Base-by-base conservation (phyloP, 2,888 invertebrate species). In the Diarsia rubi region DNA sequence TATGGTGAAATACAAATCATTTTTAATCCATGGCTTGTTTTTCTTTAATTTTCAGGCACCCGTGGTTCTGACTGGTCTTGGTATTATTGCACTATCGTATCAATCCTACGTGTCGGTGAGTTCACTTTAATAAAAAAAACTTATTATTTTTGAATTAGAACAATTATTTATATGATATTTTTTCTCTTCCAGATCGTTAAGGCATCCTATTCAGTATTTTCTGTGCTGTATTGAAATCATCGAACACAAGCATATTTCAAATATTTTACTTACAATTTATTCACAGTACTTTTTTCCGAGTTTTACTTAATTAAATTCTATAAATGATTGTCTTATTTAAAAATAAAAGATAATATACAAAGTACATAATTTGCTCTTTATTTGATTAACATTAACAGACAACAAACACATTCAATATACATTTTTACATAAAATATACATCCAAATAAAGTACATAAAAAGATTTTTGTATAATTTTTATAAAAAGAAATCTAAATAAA, bases 41-140 rank as follows among this genome's bases (percentile, higher is more conserved):
- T n/a, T n/a, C n/a, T n/a, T n/a, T n/a, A n/a, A n/a, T 73, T 90
- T 70, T 16, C 86, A 92, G 92, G 79, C 80, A 74, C 88, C 88
- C 1, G 88, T 91, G 1, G 75, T 86, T 8, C 70, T 91, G 42
- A 85, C 81, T 45, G 88, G 89, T 3, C 83, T 91, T 19, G 85
- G 88, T 11, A 49, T 90, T 11, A 74, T 91, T 6, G 81, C 86
- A 2, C 70, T 92, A 27, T 92, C 92, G 1, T 91, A 92, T 68
- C 76, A 88, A 42, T 90, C 91, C 3, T 91, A 88, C 72, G 82
- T 92, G 44, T 85, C 90, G 71, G 92, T 92, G 81, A 90, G 84
- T 85, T 21, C 21, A 24, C n/a, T 54, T 24, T 14, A 54, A 6
- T 54, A 12, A 5, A 14, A 5, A 14, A 54, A 24, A 54, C 54